phyloP scores from a whole-genome alignment of 2,113 vertebrate genomes.

The Brachionichthys hirsutus region DNA sequence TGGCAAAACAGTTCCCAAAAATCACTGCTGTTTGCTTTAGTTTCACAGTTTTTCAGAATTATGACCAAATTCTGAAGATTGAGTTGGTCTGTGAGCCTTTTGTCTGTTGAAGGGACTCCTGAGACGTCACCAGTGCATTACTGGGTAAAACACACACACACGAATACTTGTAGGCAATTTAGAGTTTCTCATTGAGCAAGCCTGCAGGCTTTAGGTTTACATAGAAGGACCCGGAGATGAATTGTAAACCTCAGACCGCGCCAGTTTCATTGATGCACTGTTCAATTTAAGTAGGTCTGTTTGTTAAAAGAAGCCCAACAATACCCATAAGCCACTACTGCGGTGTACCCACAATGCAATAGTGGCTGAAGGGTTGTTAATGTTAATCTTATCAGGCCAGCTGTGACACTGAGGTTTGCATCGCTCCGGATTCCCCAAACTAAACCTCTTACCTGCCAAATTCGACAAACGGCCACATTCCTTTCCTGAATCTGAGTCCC shows the following conservation, averaged over 20 bases:
- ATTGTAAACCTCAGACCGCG: neutral
- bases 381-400: constrained; percentile 50
- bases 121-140: constrained; percentile 28
- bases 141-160: constrained; percentile 17
- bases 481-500: constrained; percentile 16
- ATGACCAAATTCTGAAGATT: neutral
- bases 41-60: constrained; percentile 13
- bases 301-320: constrained; percentile 1
- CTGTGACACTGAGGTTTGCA: constrained; percentile 33
- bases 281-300: neutral
- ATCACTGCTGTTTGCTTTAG: constrained; percentile 1
- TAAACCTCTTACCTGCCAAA: constrained; percentile 55
- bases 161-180: constrained; percentile 33
- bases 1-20: constrained; percentile 16
- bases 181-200: constrained; percentile 45
- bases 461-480: constrained; percentile 34
- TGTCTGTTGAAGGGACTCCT: constrained; percentile 10
- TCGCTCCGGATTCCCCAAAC: constrained; percentile 35
- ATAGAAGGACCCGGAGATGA: neutral
- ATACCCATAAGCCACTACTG: constrained; percentile 9
- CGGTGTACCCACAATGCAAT: neutral
- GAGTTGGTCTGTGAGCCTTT: constrained; percentile 3
- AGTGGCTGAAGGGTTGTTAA: constrained; percentile 1
- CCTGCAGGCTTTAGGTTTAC: constrained; percentile 2
- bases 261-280: neutral